Base-by-base conservation (phyloP, 2,888 invertebrate species). In the Brachyopa scutellaris region DNA sequence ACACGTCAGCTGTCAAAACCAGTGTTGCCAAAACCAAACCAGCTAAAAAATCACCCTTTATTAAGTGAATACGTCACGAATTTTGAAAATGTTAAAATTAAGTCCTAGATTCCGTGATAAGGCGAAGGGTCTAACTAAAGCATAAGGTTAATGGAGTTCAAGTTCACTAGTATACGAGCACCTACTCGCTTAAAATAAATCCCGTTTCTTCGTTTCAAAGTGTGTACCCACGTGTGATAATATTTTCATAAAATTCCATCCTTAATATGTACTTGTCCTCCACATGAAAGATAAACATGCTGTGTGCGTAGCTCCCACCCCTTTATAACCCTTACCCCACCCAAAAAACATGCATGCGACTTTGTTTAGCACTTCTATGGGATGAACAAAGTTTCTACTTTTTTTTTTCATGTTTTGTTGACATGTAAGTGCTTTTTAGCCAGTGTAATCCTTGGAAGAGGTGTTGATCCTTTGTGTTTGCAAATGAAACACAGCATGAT, bases 381-480 rank as follows among this genome's bases (percentile, higher is more conserved):
- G 38, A 59, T 59, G 19, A 42, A 29, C 40, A n/a, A n/a, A n/a
- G n/a, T n/a, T n/a, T n/a, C n/a, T n/a, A n/a, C n/a, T n/a, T n/a
- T n/a, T n/a, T n/a, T n/a, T n/a, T n/a, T n/a, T n/a, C n/a, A n/a
- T n/a, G 40, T 59, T 67, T 59, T 67, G 59, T 53, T 61, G 59
- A 69, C 76, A 69, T 67, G 59, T 76, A 76, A 61, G 67, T 76
- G 76, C 67, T 61, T 76, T 76, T 69, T 61, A 69, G 59, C 42
- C 59, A 53, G 76, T 61, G 59, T 69, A 69, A 76, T 76, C 76
- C 61, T 61, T 53, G 19, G 21, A 69, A 69, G 69, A 55, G 61
- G 61, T 51, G 70, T 33, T 72, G 70, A 72, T 72, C 70, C 70
- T 42, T 72, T 33, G 40, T 49, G 31, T 51, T 61, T 61, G 42